These are phyloP conservation scores for Hydrocynus forskahlii DNA, from an alignment of 2,797 vertebrate species.

Conservation along the genomic window DNA sequence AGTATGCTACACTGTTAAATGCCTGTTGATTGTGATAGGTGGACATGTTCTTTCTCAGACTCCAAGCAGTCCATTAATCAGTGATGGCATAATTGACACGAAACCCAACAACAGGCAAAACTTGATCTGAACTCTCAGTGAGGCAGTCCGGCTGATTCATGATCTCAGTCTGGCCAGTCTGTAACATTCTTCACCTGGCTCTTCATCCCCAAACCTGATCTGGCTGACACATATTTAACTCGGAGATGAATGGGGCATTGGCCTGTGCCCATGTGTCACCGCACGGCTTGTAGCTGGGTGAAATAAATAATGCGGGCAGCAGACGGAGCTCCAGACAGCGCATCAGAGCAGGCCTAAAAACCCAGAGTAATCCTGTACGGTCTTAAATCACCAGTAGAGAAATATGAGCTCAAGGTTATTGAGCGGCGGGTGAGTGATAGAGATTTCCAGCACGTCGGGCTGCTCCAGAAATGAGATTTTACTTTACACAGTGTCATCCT, in stretches of 20 bases:
- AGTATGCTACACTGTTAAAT: conserved; percentile 23
- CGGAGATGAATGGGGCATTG: conserved; percentile 74
- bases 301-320: conserved; percentile 75
- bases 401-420: conserved; percentile 84
- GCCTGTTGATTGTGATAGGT: conserved; percentile 23
- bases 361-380: conserved; percentile 74
- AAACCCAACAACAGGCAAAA: conserved; percentile 50
- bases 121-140: conserved; percentile 46
- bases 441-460: conserved; percentile 70
- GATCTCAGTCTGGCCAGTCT: conserved; percentile 62
- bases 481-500: conserved; percentile 66
- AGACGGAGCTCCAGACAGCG: conserved; percentile 70
- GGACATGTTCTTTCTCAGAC: conserved; percentile 33
- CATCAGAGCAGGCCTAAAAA: conserved; percentile 72
- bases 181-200: conserved; percentile 73
- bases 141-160: conserved; percentile 52
- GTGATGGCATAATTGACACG: conserved; percentile 39
- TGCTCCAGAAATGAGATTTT: conserved; percentile 78
- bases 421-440: conserved; percentile 75
- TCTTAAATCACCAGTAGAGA: conserved; percentile 80
- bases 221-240: conserved; percentile 74
- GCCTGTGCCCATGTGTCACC: conserved; percentile 73
- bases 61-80: conserved; percentile 48
- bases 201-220: conserved; percentile 67
- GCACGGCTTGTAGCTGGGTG: conserved; percentile 62